These are phyloP conservation scores for Uropsilus gracilis DNA, from an alignment of 2,113 vertebrate genomes.

Conservation along the genomic window DNA sequence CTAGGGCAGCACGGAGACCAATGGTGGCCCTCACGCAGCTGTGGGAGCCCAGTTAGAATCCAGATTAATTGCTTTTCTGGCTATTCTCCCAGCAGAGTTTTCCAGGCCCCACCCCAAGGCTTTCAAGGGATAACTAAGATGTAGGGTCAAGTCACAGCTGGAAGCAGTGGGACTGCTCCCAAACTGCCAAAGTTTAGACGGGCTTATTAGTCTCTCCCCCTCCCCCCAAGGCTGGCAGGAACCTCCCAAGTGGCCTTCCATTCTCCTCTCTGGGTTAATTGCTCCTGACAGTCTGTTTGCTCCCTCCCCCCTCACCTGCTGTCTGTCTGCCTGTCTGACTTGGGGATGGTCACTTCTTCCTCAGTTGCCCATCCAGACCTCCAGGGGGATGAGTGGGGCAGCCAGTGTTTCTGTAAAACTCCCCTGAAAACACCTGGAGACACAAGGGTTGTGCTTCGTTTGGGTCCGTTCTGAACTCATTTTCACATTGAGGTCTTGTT, in stretches of 20 bases:
- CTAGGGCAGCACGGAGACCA: background rate
- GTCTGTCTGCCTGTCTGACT: background rate
- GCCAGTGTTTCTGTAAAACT: background rate
- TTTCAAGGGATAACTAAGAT: constrained; percentile 30
- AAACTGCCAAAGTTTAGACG: background rate
- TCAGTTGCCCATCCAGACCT: background rate
- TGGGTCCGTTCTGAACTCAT: background rate
- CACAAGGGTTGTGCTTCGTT: background rate
- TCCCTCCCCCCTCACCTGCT: background rate
- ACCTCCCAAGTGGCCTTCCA: background rate
- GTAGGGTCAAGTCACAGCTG: background rate
- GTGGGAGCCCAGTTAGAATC: background rate
- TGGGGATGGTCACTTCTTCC: background rate
- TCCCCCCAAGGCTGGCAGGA: background rate
- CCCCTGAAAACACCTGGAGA: background rate
- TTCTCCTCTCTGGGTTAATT: constrained; percentile 27
- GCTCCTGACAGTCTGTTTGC: background rate
- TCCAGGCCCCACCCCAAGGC: constrained; percentile 4
- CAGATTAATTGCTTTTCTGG: constrained; percentile 46
- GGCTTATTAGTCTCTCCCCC: background rate
- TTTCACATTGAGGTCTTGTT: background rate
- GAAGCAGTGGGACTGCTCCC: background rate
- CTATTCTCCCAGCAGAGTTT: constrained; percentile 47
- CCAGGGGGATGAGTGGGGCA: background rate
- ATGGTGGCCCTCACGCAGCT: background rate